These are phyloP conservation scores for Silurus asotus DNA, from an alignment of 2,113 vertebrate species.

Conservation along the genomic window DNA sequence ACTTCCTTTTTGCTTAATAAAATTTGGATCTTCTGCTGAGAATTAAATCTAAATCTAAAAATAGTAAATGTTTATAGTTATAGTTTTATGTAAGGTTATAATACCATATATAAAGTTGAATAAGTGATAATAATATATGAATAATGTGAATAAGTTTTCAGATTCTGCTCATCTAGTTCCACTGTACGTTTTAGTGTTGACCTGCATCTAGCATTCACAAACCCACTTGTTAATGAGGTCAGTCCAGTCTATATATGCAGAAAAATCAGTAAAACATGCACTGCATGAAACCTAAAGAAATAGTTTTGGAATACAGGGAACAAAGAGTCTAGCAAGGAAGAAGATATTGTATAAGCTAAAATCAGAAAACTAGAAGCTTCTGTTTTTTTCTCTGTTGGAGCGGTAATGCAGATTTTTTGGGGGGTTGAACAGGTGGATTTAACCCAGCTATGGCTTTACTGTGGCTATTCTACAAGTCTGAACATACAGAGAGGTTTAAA, in stretches of 20 bases:
- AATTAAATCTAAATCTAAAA: not conserved
- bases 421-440: conserved; percentile 24
- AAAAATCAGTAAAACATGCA: not conserved
- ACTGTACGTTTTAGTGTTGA: not conserved
- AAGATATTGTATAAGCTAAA: not conserved
- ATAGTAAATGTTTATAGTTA: not conserved
- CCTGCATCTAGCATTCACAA: not conserved
- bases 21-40: not conserved
- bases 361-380: not conserved
- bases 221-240: not conserved
- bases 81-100: not conserved
- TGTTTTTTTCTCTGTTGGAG: not conserved
- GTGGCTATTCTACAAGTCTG: conserved; percentile 15
- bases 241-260: not conserved
- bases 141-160: not conserved
- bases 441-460: conserved; percentile 24
- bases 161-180: not conserved
- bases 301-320: not conserved
- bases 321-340: not conserved
- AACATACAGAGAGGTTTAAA: conserved; percentile 34
- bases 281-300: not conserved
- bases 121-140: too few species aligned
- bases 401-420: not conserved
- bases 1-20: not conserved
- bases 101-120: not conserved